phyloP scores from a whole-genome alignment of 2,888 invertebrate genomes.

The Drosophila demipolita region DNA sequence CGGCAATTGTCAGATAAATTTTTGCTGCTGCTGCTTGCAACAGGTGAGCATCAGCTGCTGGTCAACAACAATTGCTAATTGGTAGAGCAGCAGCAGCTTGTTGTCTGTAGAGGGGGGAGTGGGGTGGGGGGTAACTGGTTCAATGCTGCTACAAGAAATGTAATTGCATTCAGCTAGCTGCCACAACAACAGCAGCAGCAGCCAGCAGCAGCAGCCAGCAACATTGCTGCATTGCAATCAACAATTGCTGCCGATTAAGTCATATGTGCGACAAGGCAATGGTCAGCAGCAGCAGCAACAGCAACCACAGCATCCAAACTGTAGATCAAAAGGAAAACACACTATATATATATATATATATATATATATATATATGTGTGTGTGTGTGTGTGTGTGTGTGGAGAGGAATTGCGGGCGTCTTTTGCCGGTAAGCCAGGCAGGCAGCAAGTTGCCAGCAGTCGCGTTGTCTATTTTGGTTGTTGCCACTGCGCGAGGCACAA shows the following conservation, averaged over 20 bases:
- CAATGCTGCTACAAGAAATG: conserved; percentile 57
- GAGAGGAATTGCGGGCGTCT: conserved; percentile 19
- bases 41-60: conserved; percentile 69
- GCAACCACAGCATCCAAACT: conserved; percentile 14
- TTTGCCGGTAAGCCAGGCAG: conserved; percentile 41
- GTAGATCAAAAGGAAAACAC: conserved; percentile 23
- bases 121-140: conserved; percentile 19
- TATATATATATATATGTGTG: neutral
- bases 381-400: neutral
- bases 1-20: conserved; percentile 27
- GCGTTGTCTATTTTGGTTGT: conserved; percentile 55
- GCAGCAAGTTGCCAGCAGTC: conserved; percentile 32
- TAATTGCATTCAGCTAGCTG: conserved; percentile 64
- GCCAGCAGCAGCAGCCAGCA: conserved; percentile 25
- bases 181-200: conserved; percentile 7
- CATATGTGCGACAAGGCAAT: conserved; percentile 64
- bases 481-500: conserved; percentile 25
- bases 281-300: conserved; percentile 28
- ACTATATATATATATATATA: neutral
- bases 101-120: neutral
- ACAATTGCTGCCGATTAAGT: conserved; percentile 77
- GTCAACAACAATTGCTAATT: conserved; percentile 58
- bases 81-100: conserved; percentile 10
- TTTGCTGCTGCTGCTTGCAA: conserved; percentile 30
- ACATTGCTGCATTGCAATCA: conserved; percentile 57